Evolutionary conservation across 2,113 vertebrate genomes (phyloP), one percentile per base, ranked within the genome.

Genomic region (Silurus glanis): DNA sequence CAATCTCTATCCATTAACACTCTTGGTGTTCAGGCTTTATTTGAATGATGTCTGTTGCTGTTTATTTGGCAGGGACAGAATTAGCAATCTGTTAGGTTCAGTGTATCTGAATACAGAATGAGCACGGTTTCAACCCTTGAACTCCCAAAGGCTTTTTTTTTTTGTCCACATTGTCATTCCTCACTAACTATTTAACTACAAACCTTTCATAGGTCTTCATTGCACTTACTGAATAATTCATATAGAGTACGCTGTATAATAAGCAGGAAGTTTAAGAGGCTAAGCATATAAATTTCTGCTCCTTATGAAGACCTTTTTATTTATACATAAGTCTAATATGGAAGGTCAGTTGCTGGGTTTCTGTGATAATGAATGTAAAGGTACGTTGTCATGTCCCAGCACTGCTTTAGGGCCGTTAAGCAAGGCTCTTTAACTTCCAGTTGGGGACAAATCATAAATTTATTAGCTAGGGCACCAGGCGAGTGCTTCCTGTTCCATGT

Each of bases 1-100:
- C 76, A 62, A 88, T 90, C 85, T 87, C 80, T 86, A 85, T 82
- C 81, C 89, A 80, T 87, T 85, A 86, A 67, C 56, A 82, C 55
- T 69, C 64, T 74, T 19, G 72, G 83, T 16, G 66, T 80, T 83
- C 28, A 53, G 82, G 64, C 53, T 85, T 71, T 79, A 80, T 75
- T 69, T 75, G 61, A 76, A 58, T 76, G 51, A 53, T 47, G 79
- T 86, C 67, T 76, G 58, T 59, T 78, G 85, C 67, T 85, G 81
- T 84, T 83, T 83, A 45, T 80, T 87, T 86, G 74, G 55, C 79
- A 80, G 82, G 53, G 64, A 72, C 37, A 58, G 25, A 72, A 85
- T 84, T 85, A 83, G 80, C 82, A 82, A 69, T 80, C 49, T 23
- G 28, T 49, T 64, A 75, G 5, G 25, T 55, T 74, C 59, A 37